Percentiles rank a stretch among this genome's conserved stretches.
These are phyloP conservation scores for Sarcophaga rosellei DNA, from an alignment of 2,888 invertebrate genomes.

Conservation along the genomic window DNA sequence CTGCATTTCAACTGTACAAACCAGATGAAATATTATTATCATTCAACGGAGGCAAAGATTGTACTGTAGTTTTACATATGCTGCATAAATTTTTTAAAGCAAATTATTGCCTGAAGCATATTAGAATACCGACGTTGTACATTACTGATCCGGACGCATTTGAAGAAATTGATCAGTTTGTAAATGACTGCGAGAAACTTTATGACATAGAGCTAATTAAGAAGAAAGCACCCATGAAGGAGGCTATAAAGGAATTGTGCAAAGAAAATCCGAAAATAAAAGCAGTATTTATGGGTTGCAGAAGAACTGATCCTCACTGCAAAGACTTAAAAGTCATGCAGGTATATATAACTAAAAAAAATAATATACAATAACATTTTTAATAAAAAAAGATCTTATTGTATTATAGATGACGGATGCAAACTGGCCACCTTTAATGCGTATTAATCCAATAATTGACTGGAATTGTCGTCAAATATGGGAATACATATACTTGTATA, in stretches of 20 bases:
- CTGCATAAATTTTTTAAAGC: constrained; percentile 76
- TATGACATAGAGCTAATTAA: constrained; percentile 89
- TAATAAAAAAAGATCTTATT: constrained; percentile 41
- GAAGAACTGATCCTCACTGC: constrained; percentile 93
- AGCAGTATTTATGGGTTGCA: constrained; percentile 95
- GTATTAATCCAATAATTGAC: constrained; percentile 94
- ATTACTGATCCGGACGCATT: constrained; percentile 91
- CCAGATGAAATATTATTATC: constrained; percentile 91
- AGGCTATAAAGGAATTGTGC: constrained; percentile 86
- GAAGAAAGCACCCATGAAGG: constrained; percentile 87
- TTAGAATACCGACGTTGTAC: constrained; percentile 87
- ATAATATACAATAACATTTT: not conserved
- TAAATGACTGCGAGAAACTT: constrained; percentile 85
- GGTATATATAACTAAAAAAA: constrained; percentile 80
- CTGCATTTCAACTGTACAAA: constrained; percentile 85
- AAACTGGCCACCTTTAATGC: constrained; percentile 94
- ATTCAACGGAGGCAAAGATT: constrained; percentile 99
- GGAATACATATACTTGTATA: constrained; percentile 89
- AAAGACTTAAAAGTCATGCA: constrained; percentile 86
- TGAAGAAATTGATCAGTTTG: constrained; percentile 92
- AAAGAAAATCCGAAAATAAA: constrained; percentile 84
- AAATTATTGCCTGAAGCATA: constrained; percentile 77
- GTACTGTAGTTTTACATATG: constrained; percentile 93
- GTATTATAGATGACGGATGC: constrained; percentile 88
- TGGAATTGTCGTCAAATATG: constrained; percentile 97